phyloP scores from a whole-genome alignment of 2,888 invertebrate species.

The Caenorhabditis sp. region DNA sequence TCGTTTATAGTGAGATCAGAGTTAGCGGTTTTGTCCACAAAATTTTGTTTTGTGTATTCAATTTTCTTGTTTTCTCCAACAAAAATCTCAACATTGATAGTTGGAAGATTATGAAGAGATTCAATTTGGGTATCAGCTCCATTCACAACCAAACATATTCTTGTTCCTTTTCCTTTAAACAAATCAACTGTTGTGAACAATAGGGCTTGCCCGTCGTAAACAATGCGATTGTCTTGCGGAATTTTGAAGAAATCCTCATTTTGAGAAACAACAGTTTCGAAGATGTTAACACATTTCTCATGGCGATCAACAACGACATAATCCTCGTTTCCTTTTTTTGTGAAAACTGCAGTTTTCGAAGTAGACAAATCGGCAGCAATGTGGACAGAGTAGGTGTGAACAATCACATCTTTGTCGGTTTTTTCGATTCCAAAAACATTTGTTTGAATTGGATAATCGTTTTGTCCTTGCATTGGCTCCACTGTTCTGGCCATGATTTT shows the following conservation, averaged over 20 bases:
- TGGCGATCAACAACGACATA: constrained; percentile 29
- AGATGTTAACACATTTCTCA: constrained; percentile 24
- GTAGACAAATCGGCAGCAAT: constrained; percentile 19
- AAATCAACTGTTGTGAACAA: constrained; percentile 32
- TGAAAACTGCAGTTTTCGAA: constrained; percentile 29
- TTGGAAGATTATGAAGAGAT: constrained; percentile 7
- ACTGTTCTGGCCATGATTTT: background rate
- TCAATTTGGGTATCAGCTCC: background rate
- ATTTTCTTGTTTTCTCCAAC: background rate
- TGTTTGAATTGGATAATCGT: constrained; percentile 8
- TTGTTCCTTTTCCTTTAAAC: constrained; percentile 14
- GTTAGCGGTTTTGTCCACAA: constrained; percentile 15
- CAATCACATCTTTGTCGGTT: constrained; percentile 10
- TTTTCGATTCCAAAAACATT: constrained; percentile 40
- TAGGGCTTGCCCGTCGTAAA: constrained; percentile 46
- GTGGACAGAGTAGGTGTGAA: constrained; percentile 32
- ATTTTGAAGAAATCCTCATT: constrained; percentile 26
- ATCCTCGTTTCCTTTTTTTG: constrained; percentile 48
- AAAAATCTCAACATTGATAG: constrained; percentile 22
- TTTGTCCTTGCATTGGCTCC: background rate
- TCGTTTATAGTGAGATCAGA: constrained; percentile 16
- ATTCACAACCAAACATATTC: constrained; percentile 4
- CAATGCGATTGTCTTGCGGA: constrained; percentile 1
- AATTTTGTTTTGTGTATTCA: constrained; percentile 5
- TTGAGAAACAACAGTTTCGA: constrained; percentile 8